phyloP scores from a whole-genome alignment of 2,888 invertebrate genomes.

The Deilephila porcellus region DNA sequence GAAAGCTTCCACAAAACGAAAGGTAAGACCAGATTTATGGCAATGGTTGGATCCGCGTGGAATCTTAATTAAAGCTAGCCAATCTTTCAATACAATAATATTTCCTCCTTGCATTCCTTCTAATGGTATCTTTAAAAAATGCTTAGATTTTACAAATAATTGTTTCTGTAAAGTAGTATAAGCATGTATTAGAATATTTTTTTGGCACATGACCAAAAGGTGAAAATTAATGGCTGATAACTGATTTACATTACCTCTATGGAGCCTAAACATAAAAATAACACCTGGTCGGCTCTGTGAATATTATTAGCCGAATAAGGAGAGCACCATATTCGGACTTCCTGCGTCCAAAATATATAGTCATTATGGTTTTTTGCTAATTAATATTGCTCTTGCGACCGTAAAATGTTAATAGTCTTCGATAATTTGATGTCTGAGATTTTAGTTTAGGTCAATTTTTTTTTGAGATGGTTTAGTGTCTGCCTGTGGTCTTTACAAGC shows the following conservation, averaged over 20 bases:
- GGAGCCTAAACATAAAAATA: not conserved
- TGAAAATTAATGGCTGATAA: not conserved
- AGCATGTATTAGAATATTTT: not conserved
- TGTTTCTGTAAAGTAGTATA: too few relatives aligned
- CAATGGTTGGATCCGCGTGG: too few relatives aligned
- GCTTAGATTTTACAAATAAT: too few relatives aligned
- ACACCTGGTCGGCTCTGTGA: not conserved
- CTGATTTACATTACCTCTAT: not conserved
- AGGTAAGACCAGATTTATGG: too few relatives aligned
- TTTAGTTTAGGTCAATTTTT: too few relatives aligned
- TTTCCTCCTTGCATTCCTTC: too few relatives aligned
- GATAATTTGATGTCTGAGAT: not conserved
- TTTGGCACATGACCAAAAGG: not conserved
- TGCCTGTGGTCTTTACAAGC: too few relatives aligned
- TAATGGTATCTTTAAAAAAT: too few relatives aligned
- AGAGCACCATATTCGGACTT: not conserved
- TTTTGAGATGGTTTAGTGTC: too few relatives aligned
- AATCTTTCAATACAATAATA: too few relatives aligned
- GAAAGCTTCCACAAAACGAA: too few relatives aligned
- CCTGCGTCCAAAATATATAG: not conserved
- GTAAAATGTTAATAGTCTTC: not conserved
- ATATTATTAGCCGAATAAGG: constrained; percentile 10
- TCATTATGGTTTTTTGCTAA: not conserved
- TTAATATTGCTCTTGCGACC: not conserved
- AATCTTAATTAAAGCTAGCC: too few relatives aligned